Percentiles rank a stretch among this genome's conserved stretches.
Conservation (phyloP, 2,888 invertebrate species). For the Liopterus haemorrhoidalis region DNA sequence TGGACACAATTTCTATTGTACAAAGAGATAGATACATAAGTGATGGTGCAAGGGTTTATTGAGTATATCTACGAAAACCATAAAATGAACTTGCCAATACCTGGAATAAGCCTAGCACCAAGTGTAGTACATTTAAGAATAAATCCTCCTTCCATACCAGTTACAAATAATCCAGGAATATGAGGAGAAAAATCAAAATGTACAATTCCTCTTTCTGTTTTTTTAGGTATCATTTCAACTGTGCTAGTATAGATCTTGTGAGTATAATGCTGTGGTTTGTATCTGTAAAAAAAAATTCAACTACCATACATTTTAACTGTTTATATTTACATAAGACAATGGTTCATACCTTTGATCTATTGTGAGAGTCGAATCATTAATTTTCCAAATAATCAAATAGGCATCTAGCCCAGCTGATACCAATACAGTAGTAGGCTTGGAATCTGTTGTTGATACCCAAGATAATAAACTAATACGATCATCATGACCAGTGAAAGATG, state of each 20-base stretch:
- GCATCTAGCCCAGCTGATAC: constrained; percentile 41
- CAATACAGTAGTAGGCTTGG: constrained; percentile 34
- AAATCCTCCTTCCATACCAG: constrained; percentile 45
- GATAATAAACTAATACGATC: constrained; percentile 40
- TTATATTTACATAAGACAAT: background rate
- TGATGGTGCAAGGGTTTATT: background rate
- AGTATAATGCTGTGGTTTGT: background rate
- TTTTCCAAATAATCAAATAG: constrained; percentile 41
- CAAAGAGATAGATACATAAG: background rate
- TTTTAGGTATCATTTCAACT: constrained; percentile 30
- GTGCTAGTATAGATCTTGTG: constrained; percentile 9
- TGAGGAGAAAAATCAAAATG: constrained; percentile 44
- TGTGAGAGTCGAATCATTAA: constrained; percentile 29
- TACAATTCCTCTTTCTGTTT: constrained; percentile 39
- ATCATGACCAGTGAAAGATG: constrained; percentile 37
- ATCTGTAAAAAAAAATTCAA: constrained; percentile 7
- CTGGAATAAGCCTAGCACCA: constrained; percentile 39
- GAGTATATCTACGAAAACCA: background rate
- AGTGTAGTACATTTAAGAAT: constrained; percentile 43
- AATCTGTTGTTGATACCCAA: constrained; percentile 41
- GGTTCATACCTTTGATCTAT: constrained; percentile 34
- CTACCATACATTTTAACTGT: background rate
- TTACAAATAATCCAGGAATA: constrained; percentile 41
- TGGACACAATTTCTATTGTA: too few species aligned
- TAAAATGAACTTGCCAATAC: constrained; percentile 23